Evolutionary conservation across 1,140 invertebrate species (phyloP).

Genomic region (Cephus cinctus): DNA sequence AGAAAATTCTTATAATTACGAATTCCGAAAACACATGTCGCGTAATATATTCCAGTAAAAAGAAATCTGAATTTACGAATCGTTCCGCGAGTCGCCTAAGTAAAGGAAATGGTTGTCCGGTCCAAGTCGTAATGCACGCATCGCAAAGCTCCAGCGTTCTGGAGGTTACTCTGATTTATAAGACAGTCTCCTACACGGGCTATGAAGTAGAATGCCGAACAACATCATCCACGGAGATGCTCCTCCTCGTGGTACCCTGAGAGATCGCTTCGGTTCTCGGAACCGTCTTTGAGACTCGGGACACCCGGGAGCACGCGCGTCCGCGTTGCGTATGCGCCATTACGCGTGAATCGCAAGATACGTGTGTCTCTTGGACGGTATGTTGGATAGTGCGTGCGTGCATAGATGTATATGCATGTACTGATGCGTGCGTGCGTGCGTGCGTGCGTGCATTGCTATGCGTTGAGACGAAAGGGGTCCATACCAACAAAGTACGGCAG

Average conservation of each 20-base stretch:
- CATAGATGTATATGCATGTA: constrained; percentile 10
- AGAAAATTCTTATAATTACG: too few relatives aligned
- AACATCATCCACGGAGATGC: constrained; percentile 18
- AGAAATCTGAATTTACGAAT: too few relatives aligned
- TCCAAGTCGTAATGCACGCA: too few relatives aligned
- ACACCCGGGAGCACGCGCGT: constrained; percentile 9
- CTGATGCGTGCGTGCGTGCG: constrained; percentile 28
- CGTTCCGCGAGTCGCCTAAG: too few relatives aligned
- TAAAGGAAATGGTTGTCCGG: too few relatives aligned
- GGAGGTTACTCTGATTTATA: constrained; percentile 20
- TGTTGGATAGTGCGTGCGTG: neutral
- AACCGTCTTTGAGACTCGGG: constrained; percentile 25
- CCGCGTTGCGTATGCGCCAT: constrained; percentile 24
- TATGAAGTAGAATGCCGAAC: constrained; percentile 10
- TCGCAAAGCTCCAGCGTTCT: too few relatives aligned
- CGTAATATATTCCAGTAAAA: too few relatives aligned
- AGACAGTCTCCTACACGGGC: neutral
- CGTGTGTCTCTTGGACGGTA: neutral
- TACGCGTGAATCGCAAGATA: constrained; percentile 25
- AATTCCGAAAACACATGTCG: too few relatives aligned
- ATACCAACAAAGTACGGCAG: constrained; percentile 36
- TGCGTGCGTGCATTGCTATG: constrained; percentile 16
- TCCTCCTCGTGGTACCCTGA: too few relatives aligned
- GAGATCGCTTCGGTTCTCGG: constrained; percentile 22
- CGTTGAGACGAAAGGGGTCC: too few relatives aligned